Evolutionary conservation across 2,888 invertebrate genomes (phyloP), one percentile per base, ranked within the genome.

Genomic region (Diplolepis rosae): DNA sequence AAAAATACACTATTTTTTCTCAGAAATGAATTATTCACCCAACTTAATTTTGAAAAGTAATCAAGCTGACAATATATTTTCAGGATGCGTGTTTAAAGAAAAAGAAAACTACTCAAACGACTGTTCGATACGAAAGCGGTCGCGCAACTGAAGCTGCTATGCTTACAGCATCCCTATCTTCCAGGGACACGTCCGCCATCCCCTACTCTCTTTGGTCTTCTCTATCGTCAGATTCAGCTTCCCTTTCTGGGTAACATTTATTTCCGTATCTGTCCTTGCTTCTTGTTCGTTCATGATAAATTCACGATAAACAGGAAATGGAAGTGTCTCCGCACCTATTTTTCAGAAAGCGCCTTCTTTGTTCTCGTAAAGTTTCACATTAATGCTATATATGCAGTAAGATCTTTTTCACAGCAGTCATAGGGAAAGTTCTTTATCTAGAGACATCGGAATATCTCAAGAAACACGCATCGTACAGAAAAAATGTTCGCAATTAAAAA

Each of bases 71-170:
- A n/a, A n/a, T n/a, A n/a, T n/a, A n/a, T n/a, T n/a, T 18, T 45
- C 45, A 7, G 18, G 18, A 18, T 18, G 15, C 9, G 45, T 2
- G 18, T 45, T 45, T 1, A 5, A 39, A 56, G 13, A 13, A 61
- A 35, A 35, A 4, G 56, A 61, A 61, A 35, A 6, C 5, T 54
- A 77, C 81, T 83, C 82, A 79, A 85, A 81, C 83, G 83, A 84
- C 84, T 80, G 80, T 81, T 80, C 84, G 79, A 82, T 82, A 76
- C 85, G 84, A 85, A 80, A 85, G 85, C 85, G 83, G 85, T 83
- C 85, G 84, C 86, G 81, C 86, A 82, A 86, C 86, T 86, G 84
- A 84, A 80, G 82, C 80, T 76, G 77, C 77, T 76, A 74, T 75
- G 78, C 80, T 76, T 81, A 76, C 83, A 83, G 84, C 85, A 84